Evolutionary conservation across 2,888 invertebrate species (phyloP).

Genomic region (Halictus quadricinctus): DNA sequence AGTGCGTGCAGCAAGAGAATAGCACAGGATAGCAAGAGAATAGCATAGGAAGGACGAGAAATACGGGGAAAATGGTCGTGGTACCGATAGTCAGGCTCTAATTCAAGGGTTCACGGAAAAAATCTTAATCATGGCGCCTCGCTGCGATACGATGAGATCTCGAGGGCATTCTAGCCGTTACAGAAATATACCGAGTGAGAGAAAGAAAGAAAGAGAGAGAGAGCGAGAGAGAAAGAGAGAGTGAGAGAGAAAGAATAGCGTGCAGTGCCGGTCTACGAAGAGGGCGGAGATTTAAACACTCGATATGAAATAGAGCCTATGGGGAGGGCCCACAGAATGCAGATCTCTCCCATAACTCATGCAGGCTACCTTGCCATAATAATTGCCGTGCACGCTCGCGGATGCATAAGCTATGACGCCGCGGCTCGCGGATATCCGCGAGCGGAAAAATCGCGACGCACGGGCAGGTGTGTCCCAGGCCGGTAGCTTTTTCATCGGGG

Average conservation of each 20-base stretch:
- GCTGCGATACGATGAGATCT: constrained; percentile 43
- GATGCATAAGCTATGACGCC: constrained; percentile 67
- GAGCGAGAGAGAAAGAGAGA: constrained; percentile 28
- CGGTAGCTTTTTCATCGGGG: constrained; percentile 24
- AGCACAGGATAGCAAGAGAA: not conserved
- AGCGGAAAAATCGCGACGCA: constrained; percentile 52
- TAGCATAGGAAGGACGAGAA: constrained; percentile 13
- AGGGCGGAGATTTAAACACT: constrained; percentile 77
- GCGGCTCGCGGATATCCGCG: constrained; percentile 64
- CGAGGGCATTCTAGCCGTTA: constrained; percentile 57
- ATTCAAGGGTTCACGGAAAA: constrained; percentile 59
- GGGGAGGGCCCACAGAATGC: constrained; percentile 68
- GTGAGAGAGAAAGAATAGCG: constrained; percentile 27
- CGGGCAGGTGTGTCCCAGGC: constrained; percentile 45
- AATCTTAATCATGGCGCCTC: constrained; percentile 65
- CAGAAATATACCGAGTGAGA: constrained; percentile 57
- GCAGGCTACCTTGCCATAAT: constrained; percentile 75
- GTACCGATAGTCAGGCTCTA: constrained; percentile 48
- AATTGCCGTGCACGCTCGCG: constrained; percentile 75
- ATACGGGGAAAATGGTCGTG: constrained; percentile 41
- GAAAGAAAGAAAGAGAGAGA: not conserved
- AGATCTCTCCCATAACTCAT: constrained; percentile 72
- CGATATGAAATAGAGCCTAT: constrained; percentile 74
- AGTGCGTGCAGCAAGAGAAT: not conserved
- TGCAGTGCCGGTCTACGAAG: constrained; percentile 27